Base-by-base conservation (phyloP, 1,140 invertebrate species). In the Philotrypesis tridentata region DNA sequence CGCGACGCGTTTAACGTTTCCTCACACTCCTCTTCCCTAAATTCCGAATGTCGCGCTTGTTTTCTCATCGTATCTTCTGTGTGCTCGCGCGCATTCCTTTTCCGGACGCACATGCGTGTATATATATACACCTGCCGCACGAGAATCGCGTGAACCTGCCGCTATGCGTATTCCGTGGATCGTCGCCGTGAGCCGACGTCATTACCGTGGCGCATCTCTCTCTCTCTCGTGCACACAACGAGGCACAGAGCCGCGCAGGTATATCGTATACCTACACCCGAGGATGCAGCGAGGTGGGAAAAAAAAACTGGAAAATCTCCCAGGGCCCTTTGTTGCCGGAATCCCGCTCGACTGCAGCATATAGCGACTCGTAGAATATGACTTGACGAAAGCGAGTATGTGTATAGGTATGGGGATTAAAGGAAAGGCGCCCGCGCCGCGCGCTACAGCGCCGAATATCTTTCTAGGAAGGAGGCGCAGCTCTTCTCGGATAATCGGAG, bases 241-340 rank as follows among this genome's bases (percentile, higher is more conserved):
- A n/a, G n/a, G n/a, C n/a, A n/a, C n/a, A n/a, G n/a, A n/a, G n/a
- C n/a, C n/a, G 48, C 7, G 7, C 21, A 4, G 27, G 55, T 55
- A 55, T 55, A n/a, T n/a, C n/a, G n/a, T n/a, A n/a, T n/a, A n/a
- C n/a, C n/a, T n/a, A n/a, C n/a, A n/a, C n/a, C 21, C 48, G 48
- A 55, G 48, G 48, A 55, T 55, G 48, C 48, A 55, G 48, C 5
- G 14, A 23, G 76, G 63, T 61, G 68, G 48, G 29, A 73, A 73
- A 43, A 75, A 74, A 60, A 74, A 74, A 80, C 63, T 74, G 79
- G 79, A 75, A 80, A 80, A 80, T 80, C 63, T 61, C 23, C 63
- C 21, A 55, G 9, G 37, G 70, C 70, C 31, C 76, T 17, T 29
- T 29, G 21, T 9, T 48, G 23, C 21, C 31, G 63, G 25, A 29